Evolutionary conservation across 2,797 vertebrate species (phyloP).

Genomic region (Benthosema pterotum): DNA sequence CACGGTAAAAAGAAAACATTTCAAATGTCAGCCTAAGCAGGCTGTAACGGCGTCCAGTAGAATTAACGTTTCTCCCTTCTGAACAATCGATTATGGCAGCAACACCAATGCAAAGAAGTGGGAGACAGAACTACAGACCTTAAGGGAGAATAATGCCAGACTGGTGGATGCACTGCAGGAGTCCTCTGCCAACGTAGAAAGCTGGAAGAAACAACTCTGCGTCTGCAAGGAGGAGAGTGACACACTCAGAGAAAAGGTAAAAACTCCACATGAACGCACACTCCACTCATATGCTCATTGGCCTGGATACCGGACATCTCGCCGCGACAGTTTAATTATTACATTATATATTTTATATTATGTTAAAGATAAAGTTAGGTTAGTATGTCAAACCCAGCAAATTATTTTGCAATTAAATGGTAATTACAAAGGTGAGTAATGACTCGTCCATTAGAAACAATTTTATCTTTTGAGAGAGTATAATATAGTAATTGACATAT

Average conservation of each 20-base stretch:
- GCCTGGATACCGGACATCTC: too few relatives aligned
- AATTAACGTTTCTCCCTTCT: slow-evolving; percentile 13
- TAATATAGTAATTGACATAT: too few relatives aligned
- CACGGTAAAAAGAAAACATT: background rate
- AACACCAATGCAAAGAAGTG: slow-evolving; percentile 92
- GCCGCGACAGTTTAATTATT: too few relatives aligned
- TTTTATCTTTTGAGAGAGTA: too few relatives aligned
- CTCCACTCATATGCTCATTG: too few relatives aligned
- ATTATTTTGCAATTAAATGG: too few relatives aligned
- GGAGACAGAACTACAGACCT: slow-evolving; percentile 92
- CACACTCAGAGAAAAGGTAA: slow-evolving; percentile 88
- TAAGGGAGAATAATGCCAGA: slow-evolving; percentile 91
- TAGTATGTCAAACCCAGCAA: too few relatives aligned
- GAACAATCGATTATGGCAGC: slow-evolving; percentile 65
- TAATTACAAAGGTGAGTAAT: too few relatives aligned
- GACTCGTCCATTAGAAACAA: too few relatives aligned
- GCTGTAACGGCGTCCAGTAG: slow-evolving; percentile 35
- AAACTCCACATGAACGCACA: background rate
- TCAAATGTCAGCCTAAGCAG: slow-evolving; percentile 8
- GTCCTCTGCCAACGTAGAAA: slow-evolving; percentile 89
- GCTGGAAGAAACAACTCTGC: slow-evolving; percentile 92
- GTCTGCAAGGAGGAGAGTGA: slow-evolving; percentile 92
- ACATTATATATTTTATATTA: too few relatives aligned
- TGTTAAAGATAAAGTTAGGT: too few relatives aligned
- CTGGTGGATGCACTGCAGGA: slow-evolving; percentile 90